These are phyloP conservation scores for Drosophila arawakana DNA, from an alignment of 1,140 invertebrate species.

Conservation along the genomic window DNA sequence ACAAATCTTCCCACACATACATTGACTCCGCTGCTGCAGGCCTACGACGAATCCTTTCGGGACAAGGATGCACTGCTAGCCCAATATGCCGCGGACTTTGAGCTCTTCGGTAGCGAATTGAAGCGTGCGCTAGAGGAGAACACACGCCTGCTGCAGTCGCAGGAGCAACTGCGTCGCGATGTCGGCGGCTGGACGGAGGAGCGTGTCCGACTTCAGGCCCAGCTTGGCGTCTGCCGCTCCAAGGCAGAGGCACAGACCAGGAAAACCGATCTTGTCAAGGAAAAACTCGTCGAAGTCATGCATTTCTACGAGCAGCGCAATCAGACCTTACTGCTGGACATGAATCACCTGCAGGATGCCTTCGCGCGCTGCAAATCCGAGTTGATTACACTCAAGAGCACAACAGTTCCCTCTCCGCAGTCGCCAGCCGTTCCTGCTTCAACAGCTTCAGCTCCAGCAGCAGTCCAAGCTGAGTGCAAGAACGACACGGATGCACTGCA, in stretches of 20 bases:
- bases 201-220: constrained; percentile 74
- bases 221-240: constrained; percentile 73
- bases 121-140: constrained; percentile 88
- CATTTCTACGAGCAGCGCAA: constrained; percentile 87
- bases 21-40: constrained; percentile 87
- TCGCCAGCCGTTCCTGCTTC: constrained; percentile 67
- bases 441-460: constrained; percentile 85
- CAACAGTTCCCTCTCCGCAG: neutral
- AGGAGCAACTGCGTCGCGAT: constrained; percentile 86
- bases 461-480: constrained; percentile 62
- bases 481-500: constrained; percentile 86
- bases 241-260: constrained; percentile 83
- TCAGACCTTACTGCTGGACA: constrained; percentile 86
- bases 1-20: constrained; percentile 75
- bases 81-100: constrained; percentile 87
- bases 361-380: constrained; percentile 86
- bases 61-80: constrained; percentile 88
- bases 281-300: constrained; percentile 87
- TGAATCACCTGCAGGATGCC: constrained; percentile 86
- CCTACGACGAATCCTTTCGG: constrained; percentile 88
- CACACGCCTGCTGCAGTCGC: constrained; percentile 86
- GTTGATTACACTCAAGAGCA: constrained; percentile 86
- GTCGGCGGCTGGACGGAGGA: constrained; percentile 84
- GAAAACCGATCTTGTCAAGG: constrained; percentile 85
- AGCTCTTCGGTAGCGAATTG: constrained; percentile 87